phyloP scores from a whole-genome alignment of 2,888 invertebrate genomes.

The Ametastegia equiseti region DNA sequence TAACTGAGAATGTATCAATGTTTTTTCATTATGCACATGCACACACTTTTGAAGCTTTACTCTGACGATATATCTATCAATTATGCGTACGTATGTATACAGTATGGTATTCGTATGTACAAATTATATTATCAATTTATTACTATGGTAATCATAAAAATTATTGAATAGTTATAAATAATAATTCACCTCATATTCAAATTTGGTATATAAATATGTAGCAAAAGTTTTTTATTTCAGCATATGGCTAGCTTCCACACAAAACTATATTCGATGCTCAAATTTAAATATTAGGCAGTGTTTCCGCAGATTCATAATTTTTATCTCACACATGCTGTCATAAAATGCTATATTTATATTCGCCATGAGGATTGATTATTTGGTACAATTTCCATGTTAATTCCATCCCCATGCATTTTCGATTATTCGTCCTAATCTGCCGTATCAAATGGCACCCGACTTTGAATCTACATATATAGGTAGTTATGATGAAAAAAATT shows the following conservation, averaged over 20 bases:
- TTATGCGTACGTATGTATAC: constrained; percentile 48
- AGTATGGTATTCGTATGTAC: constrained; percentile 55
- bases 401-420: background rate
- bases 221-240: constrained; percentile 67
- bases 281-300: constrained; percentile 54
- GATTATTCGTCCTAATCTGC: background rate
- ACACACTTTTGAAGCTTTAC: constrained; percentile 38
- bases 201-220: constrained; percentile 70
- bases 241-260: constrained; percentile 56
- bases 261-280: constrained; percentile 64
- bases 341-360: constrained; percentile 5
- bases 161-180: constrained; percentile 29
- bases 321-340: constrained; percentile 47
- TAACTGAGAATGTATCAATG: constrained; percentile 1
- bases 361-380: background rate
- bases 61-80: constrained; percentile 35
- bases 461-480: background rate
- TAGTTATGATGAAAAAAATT: background rate
- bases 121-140: constrained; percentile 53
- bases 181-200: constrained; percentile 51
- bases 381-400: background rate
- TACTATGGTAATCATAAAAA: constrained; percentile 43
- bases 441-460: background rate
- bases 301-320: constrained; percentile 45
- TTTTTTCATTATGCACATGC: background rate